Percentiles rank a stretch among this genome's conserved stretches.
Conservation (phyloP, 2,888 invertebrate genomes). For the Nudaria mundana region DNA sequence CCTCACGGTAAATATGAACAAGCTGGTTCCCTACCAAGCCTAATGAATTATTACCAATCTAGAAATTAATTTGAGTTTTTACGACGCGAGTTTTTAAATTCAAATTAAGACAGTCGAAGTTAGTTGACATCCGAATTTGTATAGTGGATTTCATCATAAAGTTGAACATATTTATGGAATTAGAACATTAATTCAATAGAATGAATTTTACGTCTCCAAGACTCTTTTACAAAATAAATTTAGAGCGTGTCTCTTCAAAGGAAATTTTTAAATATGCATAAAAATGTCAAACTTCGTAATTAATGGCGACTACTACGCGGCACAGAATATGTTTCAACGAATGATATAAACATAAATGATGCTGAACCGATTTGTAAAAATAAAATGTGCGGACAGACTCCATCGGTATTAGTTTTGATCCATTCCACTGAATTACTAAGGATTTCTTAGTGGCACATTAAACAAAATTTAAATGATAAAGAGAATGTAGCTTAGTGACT, state of each 20-base stretch:
- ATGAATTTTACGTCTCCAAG: slow-evolving; percentile 40
- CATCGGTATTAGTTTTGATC: slow-evolving; percentile 34
- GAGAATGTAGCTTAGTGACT: slow-evolving; percentile 16
- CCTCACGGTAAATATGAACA: slow-evolving; percentile 16
- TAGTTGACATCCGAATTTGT: slow-evolving; percentile 24
- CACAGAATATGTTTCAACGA: slow-evolving; percentile 60
- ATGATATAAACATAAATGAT: slow-evolving; percentile 61
- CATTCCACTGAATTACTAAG: slow-evolving; percentile 29
- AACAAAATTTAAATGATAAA: slow-evolving; percentile 21
- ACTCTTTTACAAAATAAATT: slow-evolving; percentile 57
- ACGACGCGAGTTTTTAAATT: slow-evolving; percentile 20
- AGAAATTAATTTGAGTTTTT: slow-evolving; percentile 26
- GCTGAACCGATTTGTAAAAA: slow-evolving; percentile 68
- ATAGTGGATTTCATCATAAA: slow-evolving; percentile 12
- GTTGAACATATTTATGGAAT: slow-evolving; percentile 19
- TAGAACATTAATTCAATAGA: slow-evolving; percentile 23
- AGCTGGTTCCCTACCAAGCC: slow-evolving; percentile 25
- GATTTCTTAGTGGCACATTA: slow-evolving; percentile 20
- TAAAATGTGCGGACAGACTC: slow-evolving; percentile 60
- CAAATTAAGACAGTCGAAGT: slow-evolving; percentile 19
- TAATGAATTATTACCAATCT: slow-evolving; percentile 24
- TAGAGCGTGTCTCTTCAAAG: slow-evolving; percentile 69
- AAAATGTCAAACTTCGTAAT: slow-evolving; percentile 73
- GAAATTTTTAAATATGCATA: slow-evolving; percentile 76
- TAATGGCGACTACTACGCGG: slow-evolving; percentile 56